Base-by-base conservation (phyloP, 1,140 invertebrate species). In the Ostrea edulis region DNA sequence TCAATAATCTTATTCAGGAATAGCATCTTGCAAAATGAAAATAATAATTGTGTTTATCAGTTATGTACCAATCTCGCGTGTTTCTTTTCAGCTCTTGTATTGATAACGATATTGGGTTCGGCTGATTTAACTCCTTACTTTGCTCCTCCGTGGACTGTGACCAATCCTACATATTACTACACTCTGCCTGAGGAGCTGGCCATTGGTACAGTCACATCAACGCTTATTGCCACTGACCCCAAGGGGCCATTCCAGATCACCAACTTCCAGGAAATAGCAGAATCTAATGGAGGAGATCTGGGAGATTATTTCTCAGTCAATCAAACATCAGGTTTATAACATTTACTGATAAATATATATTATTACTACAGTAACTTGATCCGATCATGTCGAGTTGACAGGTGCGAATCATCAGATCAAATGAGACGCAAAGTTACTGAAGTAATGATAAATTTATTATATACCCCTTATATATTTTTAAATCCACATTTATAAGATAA, bases 191-290 rank as follows among this genome's bases (percentile, higher is more conserved):
- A 91, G 82, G 87, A 86, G 4, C 77, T 77, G 8, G 58, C 86
- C 44, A 58, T 88, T 8, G 81, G 83, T 35, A 86, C 58, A 4
- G 58, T 85, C 44, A 89, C 91, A 55, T 87, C 82, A 29, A 90
- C 90, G 8, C 54, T 92, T 44, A 88, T 86, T 29, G 91, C 90
- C n/a, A 82, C 71, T 0, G 90, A 91, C 25, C 91, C 91, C 8
- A 86, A 62, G 17, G 54, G 85, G 71, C 29, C 82, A 35, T 54
- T 29, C 55, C 83, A 87, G 44, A 65, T 89, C 12, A 44, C 35
- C 0, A 77, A 89, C 25, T 90, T 86, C 65, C 51, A 86, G 17
- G 65, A 89, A 87, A 84, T 90, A 8, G 9, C 62, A 17, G 68
- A 77, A 35, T 9, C 25, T 12, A 77, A 77, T 35, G 11, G 11